phyloP scores from a whole-genome alignment of 2,888 invertebrate genomes.

The Apamea crenata region DNA sequence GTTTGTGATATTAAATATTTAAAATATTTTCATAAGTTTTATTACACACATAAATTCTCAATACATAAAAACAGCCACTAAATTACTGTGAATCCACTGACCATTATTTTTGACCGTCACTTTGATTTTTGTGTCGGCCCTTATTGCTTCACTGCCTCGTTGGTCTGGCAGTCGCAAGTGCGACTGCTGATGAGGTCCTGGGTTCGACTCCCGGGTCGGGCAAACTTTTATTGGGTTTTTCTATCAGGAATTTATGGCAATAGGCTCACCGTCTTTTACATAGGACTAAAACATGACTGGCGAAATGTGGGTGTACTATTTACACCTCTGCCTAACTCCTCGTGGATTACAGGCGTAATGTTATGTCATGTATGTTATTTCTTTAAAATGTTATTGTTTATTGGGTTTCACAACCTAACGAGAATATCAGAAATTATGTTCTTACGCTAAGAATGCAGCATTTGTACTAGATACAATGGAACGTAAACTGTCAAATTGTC shows the following conservation, averaged over 20 bases:
- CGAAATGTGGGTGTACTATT: background rate
- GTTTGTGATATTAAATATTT: constrained; percentile 69
- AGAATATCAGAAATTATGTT: constrained; percentile 11
- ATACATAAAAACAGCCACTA: background rate
- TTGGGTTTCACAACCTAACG: background rate
- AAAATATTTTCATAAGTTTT: constrained; percentile 32
- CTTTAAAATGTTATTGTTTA: background rate
- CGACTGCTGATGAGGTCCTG: background rate
- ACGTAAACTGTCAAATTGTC: background rate
- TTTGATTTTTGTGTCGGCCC: background rate
- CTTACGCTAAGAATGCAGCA: background rate
- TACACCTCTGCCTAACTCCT: background rate
- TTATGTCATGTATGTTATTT: no score
- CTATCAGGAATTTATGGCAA: background rate
- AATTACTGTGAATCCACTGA: background rate
- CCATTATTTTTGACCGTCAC: no score
- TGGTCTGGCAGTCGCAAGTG: background rate
- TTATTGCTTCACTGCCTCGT: background rate
- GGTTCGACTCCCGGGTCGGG: background rate
- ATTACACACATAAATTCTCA: background rate
- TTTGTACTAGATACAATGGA: background rate
- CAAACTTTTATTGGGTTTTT: no score
- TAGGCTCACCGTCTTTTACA: background rate
- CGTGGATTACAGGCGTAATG: no score
- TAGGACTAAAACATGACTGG: background rate